Evolutionary conservation across 2,888 invertebrate genomes (phyloP).

Genomic region (Drosophila neotestacea): DNA sequence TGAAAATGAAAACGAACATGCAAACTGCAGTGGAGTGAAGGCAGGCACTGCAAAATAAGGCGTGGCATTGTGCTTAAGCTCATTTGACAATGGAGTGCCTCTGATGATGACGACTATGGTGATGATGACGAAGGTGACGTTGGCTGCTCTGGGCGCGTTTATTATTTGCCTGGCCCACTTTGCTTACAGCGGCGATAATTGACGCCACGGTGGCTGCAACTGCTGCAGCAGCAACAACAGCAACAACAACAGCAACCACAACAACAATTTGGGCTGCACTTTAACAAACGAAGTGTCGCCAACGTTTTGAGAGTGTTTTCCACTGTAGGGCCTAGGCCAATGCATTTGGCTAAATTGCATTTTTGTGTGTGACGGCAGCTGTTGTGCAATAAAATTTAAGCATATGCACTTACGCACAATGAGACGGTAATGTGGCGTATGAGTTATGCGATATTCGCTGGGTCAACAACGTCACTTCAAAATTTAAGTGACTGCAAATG

Average conservation of each 20-base stretch:
- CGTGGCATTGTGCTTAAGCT: slow-evolving; percentile 71
- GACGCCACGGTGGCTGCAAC: slow-evolving; percentile 80
- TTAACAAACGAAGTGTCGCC: slow-evolving; percentile 57
- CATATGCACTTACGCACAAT: slow-evolving; percentile 44
- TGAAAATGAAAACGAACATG: slow-evolving; percentile 41
- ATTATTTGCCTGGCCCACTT: slow-evolving; percentile 78
- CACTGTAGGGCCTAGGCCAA: slow-evolving; percentile 46
- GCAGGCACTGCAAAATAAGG: slow-evolving; percentile 36
- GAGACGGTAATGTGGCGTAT: slow-evolving; percentile 22
- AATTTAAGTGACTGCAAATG: slow-evolving; percentile 4
- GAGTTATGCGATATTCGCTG: slow-evolving; percentile 21
- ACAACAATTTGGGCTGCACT: slow-evolving; percentile 70
- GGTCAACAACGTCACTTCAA: slow-evolving; percentile 25
- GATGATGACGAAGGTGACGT: slow-evolving; percentile 3
- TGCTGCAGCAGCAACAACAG: slow-evolving; percentile 40
- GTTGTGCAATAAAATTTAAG: slow-evolving; percentile 58
- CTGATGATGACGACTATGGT: slow-evolving; percentile 31
- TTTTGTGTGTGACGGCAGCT: slow-evolving; percentile 36
- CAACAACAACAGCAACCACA: slow-evolving; percentile 17
- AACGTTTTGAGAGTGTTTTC: slow-evolving; percentile 58
- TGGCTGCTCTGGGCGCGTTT: slow-evolving; percentile 66
- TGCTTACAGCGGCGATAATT: slow-evolving; percentile 74
- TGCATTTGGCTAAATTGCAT: slow-evolving; percentile 65
- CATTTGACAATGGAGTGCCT: slow-evolving; percentile 74
- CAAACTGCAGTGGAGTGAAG: slow-evolving; percentile 24